phyloP scores from a whole-genome alignment of 2,797 vertebrate species.

The Poecilia gillii region DNA sequence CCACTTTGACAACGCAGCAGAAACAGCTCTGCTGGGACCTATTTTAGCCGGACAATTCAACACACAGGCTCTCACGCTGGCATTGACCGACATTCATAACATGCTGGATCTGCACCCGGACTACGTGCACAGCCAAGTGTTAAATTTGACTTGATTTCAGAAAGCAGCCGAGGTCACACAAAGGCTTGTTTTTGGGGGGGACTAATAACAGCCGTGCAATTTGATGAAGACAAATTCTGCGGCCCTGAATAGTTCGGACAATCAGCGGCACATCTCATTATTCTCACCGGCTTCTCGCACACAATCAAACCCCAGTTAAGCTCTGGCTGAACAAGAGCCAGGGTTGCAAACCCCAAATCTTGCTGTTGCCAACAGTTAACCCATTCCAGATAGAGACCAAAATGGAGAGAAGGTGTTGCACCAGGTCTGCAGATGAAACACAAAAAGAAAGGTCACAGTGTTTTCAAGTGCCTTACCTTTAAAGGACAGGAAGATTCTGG shows the following conservation, averaged over 20 bases:
- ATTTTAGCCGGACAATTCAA: slow-evolving; percentile 64
- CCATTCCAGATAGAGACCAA: slow-evolving; percentile 25
- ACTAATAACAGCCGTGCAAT: slow-evolving; percentile 52
- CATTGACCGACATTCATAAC: slow-evolving; percentile 70
- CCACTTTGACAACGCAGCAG: slow-evolving; percentile 48
- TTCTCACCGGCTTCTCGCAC: slow-evolving; percentile 39
- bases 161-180: slow-evolving; percentile 64
- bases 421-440: slow-evolving; percentile 26
- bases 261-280: slow-evolving; percentile 55
- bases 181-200: slow-evolving; percentile 61
- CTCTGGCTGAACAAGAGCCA: slow-evolving; percentile 23
- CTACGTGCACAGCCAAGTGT: slow-evolving; percentile 69
- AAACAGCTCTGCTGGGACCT: slow-evolving; percentile 43
- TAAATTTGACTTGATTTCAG: slow-evolving; percentile 78
- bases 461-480: slow-evolving; percentile 79
- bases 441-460: slow-evolving; percentile 31
- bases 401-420: slow-evolving; percentile 3
- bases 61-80: slow-evolving; percentile 66
- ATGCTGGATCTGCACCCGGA: slow-evolving; percentile 61
- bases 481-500: slow-evolving; percentile 85
- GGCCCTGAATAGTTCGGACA: slow-evolving; percentile 50
- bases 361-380: slow-evolving; percentile 43
- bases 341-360: slow-evolving; percentile 36
- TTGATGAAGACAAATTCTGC: slow-evolving; percentile 66
- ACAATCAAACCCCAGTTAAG: slow-evolving; percentile 51